phyloP scores from a whole-genome alignment of 2,888 invertebrate species.

The Dasysyrphus tricinctus region DNA sequence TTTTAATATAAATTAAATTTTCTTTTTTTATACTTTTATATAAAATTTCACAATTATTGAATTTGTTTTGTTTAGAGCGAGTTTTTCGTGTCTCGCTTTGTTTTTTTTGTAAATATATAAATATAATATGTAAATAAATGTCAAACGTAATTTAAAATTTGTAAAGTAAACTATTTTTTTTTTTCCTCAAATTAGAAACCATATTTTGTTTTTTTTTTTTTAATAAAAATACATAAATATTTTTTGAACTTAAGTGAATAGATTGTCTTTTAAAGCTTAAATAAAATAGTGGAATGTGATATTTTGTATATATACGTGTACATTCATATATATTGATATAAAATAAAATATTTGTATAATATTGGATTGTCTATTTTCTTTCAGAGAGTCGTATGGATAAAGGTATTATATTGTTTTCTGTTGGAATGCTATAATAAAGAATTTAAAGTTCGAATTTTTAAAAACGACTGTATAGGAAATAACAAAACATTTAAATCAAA shows the following conservation, averaged over 20 bases:
- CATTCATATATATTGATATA: neutral
- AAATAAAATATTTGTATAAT: conserved; percentile 24
- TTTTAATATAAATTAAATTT: conserved; percentile 64
- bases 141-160: conserved; percentile 32
- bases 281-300: conserved; percentile 69
- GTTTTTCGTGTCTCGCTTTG: conserved; percentile 63
- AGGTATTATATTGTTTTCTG: conserved; percentile 31
- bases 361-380: conserved; percentile 31
- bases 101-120: conserved; percentile 49
- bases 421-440: conserved; percentile 20
- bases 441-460: conserved; percentile 8
- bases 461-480: conserved; percentile 1
- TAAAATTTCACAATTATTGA: conserved; percentile 60
- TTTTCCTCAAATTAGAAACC: conserved; percentile 43
- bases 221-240: conserved; percentile 13
- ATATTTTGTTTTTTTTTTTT: conserved; percentile 38
- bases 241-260: conserved; percentile 47
- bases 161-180: conserved; percentile 24
- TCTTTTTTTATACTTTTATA: conserved; percentile 38
- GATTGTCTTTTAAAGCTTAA: conserved; percentile 69
- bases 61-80: conserved; percentile 70
- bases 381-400: conserved; percentile 9
- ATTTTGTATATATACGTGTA: neutral
- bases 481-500: too few relatives aligned
- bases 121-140: conserved; percentile 38